Evolutionary conservation across 2,113 vertebrate species (phyloP).

Genomic region (Raja brachyura): DNA sequence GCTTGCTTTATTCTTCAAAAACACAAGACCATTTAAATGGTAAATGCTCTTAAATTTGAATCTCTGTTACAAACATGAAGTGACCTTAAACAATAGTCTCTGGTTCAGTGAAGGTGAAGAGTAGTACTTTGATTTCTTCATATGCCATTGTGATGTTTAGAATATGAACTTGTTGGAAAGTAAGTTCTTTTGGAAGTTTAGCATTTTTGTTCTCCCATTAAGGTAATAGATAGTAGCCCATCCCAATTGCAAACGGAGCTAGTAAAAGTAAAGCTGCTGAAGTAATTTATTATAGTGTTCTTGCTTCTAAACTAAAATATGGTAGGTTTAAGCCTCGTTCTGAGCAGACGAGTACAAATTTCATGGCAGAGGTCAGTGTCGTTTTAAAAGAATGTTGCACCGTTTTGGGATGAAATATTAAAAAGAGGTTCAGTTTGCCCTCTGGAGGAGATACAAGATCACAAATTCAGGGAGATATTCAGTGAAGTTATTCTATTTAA

Average conservation of each 20-base stretch:
- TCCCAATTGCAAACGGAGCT: not conserved
- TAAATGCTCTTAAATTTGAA: not conserved
- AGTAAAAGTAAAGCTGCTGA: too few relatives aligned
- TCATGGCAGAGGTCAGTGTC: too few relatives aligned
- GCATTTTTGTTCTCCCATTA: not conserved
- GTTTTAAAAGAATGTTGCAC: too few relatives aligned
- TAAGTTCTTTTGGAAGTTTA: not conserved
- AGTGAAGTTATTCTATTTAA: too few relatives aligned
- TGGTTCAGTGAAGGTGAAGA: not conserved
- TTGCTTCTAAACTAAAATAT: too few relatives aligned
- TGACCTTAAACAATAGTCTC: not conserved
- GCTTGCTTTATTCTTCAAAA: not conserved
- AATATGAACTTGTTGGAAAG: not conserved
- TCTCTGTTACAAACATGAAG: not conserved
- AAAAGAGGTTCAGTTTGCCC: too few relatives aligned
- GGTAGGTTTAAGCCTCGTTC: too few relatives aligned
- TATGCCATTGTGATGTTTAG: not conserved
- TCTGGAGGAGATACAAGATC: too few relatives aligned
- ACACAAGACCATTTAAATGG: not conserved
- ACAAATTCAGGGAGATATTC: too few relatives aligned
- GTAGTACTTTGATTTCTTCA: not conserved
- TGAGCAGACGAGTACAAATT: too few relatives aligned
- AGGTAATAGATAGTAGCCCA: not conserved
- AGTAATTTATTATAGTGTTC: too few relatives aligned
- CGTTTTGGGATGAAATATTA: too few relatives aligned